phyloP scores from a whole-genome alignment of 2,113 vertebrate species.

The Heterocephalus glaber region DNA sequence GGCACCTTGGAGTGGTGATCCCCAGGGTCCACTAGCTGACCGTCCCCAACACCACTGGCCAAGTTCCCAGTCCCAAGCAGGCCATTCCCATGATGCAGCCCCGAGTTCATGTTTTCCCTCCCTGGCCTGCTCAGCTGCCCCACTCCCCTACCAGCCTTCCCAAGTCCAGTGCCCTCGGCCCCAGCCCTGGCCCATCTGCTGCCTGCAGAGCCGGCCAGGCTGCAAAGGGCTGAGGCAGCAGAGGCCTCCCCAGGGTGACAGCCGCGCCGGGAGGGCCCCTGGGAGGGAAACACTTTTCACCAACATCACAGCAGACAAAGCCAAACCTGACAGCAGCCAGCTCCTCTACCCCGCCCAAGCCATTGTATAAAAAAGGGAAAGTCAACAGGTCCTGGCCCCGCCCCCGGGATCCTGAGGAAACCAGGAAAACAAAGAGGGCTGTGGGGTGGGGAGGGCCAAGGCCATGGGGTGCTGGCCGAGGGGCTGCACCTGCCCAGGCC shows the following conservation, averaged over 20 bases:
- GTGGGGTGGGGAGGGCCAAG: neutral
- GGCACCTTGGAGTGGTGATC: slow-evolving; percentile 16
- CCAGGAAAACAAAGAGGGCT: neutral
- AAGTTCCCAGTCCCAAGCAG: neutral
- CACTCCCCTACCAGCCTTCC: neutral
- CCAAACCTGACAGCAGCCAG: neutral
- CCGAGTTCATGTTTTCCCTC: neutral
- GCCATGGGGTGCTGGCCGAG: neutral
- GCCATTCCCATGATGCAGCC: neutral
- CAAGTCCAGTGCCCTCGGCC: neutral
- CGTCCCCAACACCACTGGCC: neutral
- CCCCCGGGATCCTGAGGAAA: neutral
- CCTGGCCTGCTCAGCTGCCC: neutral
- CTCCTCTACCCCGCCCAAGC: neutral
- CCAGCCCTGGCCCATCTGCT: slow-evolving; percentile 9
- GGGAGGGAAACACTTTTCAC: slow-evolving; percentile 71
- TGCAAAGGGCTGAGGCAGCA: slow-evolving; percentile 80
- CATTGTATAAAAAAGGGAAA: neutral
- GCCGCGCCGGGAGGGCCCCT: slow-evolving; percentile 59
- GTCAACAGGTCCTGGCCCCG: neutral
- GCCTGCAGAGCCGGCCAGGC: slow-evolving; percentile 58
- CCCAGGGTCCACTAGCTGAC: neutral
- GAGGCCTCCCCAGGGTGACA: slow-evolving; percentile 77
- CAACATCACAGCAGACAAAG: slow-evolving; percentile 58
- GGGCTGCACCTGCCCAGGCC: neutral